A percentile compares a stretch with the other conserved stretches of the same genome.
Conservation (phyloP, 2,113 vertebrate genomes). For the Cyprinodon variegatus region DNA sequence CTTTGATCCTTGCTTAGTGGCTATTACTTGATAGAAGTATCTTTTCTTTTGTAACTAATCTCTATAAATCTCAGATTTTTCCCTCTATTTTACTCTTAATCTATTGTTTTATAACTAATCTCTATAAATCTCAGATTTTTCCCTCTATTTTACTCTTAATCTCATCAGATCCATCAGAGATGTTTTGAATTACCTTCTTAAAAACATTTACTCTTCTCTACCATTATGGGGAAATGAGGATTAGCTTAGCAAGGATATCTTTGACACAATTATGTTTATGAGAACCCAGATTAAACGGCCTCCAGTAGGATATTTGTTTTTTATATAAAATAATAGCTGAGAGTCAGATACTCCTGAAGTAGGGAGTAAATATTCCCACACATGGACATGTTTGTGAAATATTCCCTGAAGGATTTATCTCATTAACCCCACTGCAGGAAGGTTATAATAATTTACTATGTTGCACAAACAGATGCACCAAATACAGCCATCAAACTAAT, state of each 20-base stretch:
- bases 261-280: neutral
- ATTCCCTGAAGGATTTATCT: constrained; percentile 14
- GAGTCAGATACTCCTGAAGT: neutral
- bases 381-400: neutral
- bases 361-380: constrained; percentile 2
- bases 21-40: too few species aligned
- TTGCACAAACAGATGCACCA: neutral
- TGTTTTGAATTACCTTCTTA: too few species aligned
- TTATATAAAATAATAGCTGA: neutral
- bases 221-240: too few species aligned
- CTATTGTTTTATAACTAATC: too few species aligned
- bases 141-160: too few species aligned
- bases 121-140: too few species aligned
- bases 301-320: neutral
- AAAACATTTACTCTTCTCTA: too few species aligned
- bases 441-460: neutral
- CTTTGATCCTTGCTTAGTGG: too few species aligned
- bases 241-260: neutral
- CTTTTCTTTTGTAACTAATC: too few species aligned
- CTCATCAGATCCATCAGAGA: too few species aligned
- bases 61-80: too few species aligned
- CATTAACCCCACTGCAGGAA: neutral
- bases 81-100: too few species aligned
- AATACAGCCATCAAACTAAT: neutral
- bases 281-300: neutral